Evolutionary conservation across 2,797 vertebrate genomes (phyloP).

Genomic region (Gymnopithys bicolor): DNA sequence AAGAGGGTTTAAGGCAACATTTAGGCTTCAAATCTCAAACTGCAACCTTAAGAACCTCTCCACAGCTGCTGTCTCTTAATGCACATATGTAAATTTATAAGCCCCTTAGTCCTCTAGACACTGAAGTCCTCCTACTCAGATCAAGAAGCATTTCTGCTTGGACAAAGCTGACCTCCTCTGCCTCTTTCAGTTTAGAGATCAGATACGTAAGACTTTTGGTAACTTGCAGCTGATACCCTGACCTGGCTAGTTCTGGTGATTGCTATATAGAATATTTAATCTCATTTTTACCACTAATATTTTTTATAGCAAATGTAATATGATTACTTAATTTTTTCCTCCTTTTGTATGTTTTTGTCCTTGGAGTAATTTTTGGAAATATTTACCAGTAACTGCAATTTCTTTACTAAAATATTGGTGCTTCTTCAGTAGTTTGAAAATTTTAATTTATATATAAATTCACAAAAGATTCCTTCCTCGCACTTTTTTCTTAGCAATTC

Average conservation of each 20-base stretch:
- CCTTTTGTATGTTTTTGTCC: not conserved
- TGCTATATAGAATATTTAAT: not conserved
- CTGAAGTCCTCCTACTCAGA: not conserved
- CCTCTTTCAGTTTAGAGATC: not conserved
- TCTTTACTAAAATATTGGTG: not conserved
- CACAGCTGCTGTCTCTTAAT: not conserved
- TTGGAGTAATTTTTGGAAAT: not conserved
- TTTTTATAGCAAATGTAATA: not conserved
- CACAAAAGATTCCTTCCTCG: not conserved
- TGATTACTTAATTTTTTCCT: not conserved
- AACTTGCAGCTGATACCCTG: not conserved
- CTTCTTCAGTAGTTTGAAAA: not conserved
- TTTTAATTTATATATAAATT: not conserved
- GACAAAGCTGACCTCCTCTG: not conserved
- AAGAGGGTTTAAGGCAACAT: not conserved
- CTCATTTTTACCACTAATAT: not conserved
- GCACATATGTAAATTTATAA: not conserved
- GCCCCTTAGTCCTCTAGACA: not conserved
- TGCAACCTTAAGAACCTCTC: not conserved
- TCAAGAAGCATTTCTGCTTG: not conserved
- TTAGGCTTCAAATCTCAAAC: not conserved
- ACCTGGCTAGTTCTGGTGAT: not conserved
- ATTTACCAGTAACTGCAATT: not conserved
- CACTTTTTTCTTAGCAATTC: not conserved
- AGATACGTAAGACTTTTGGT: not conserved